Conservation (phyloP, 1,140 invertebrate species). For the Anoplophora glabripennis region DNA sequence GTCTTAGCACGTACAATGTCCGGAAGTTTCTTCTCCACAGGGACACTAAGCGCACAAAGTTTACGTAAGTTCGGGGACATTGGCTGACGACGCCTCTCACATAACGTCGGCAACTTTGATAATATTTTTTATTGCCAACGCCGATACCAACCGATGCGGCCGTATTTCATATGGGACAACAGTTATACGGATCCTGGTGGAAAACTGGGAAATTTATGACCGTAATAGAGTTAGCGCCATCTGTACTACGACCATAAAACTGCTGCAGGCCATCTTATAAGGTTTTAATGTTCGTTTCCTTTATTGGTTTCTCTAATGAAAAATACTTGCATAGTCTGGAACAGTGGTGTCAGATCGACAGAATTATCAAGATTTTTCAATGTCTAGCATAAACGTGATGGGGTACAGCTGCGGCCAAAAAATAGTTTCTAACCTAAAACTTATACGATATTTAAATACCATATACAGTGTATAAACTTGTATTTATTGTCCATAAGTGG, state of each 20-base stretch:
- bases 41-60: no score
- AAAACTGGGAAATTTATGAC: conserved; percentile 37
- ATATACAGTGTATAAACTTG: no score
- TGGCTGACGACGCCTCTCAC: neutral
- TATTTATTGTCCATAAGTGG: no score
- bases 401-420: no score
- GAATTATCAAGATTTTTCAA: no score
- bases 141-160: conserved; percentile 17
- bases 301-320: conserved; percentile 1
- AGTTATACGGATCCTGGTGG: conserved; percentile 32
- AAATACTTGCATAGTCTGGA: no score
- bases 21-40: no score
- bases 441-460: no score
- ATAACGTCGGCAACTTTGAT: conserved; percentile 28
- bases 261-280: conserved; percentile 29
- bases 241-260: conserved; percentile 29
- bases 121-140: conserved; percentile 34
- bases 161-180: conserved; percentile 31
- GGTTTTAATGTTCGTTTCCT: conserved; percentile 28
- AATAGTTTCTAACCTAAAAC: no score
- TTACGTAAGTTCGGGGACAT: neutral
- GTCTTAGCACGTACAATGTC: no score
- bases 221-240: conserved; percentile 34
- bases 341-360: no score
- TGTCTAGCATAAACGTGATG: no score